Percentiles rank a stretch among this genome's conserved stretches.
Conservation (phyloP, 2,797 vertebrate genomes). For the Rhynchonycteris naso region DNA sequence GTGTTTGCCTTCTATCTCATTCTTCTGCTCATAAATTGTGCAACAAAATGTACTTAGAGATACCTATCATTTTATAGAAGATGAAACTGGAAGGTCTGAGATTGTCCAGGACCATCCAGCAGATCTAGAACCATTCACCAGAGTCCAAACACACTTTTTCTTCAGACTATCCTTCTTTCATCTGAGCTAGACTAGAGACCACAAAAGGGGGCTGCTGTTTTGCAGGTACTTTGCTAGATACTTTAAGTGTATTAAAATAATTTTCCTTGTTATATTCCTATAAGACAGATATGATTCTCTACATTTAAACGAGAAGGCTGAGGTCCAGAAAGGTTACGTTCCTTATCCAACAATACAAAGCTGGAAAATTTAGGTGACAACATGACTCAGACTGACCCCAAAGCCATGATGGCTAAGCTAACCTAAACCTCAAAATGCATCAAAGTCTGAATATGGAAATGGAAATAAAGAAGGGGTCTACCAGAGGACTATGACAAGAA, state of each 20-base stretch:
- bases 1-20: background rate
- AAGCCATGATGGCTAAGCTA: background rate
- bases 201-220: background rate
- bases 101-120: background rate
- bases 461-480: background rate
- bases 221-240: background rate
- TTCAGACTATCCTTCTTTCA: background rate
- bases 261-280: background rate
- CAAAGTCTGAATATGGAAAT: background rate
- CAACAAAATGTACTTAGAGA: background rate
- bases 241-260: background rate
- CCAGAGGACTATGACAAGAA: background rate
- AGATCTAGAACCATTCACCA: background rate
- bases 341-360: background rate
- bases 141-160: background rate
- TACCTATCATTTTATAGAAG: background rate
- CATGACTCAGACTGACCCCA: background rate
- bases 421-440: background rate
- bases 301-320: background rate
- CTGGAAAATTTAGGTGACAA: background rate
- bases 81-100: background rate
- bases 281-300: background rate
- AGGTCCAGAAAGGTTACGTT: background rate
- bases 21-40: background rate
- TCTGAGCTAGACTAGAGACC: background rate